Conservation (phyloP, 2,113 vertebrate genomes). For the Jacana jacana region DNA sequence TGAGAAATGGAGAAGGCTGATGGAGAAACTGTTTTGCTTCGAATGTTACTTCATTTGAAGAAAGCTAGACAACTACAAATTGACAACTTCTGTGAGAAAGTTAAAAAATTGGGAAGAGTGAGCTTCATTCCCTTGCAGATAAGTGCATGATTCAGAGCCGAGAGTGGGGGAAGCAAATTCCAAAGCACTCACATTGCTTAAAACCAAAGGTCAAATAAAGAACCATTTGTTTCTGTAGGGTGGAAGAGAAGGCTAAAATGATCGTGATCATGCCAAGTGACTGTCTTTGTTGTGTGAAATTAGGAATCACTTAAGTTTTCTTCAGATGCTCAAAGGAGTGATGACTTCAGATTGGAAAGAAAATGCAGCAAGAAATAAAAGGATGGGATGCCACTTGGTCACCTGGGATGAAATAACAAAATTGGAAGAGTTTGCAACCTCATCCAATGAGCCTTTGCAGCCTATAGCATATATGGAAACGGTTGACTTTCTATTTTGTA, state of each 20-base stretch:
- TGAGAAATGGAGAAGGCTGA: background rate
- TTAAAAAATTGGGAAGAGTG: background rate
- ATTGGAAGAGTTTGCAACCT: background rate
- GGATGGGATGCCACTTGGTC: background rate
- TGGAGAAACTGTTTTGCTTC: background rate
- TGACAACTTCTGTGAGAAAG: background rate
- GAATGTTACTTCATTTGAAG: background rate
- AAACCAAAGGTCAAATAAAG: background rate
- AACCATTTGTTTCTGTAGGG: background rate
- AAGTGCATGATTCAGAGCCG: background rate
- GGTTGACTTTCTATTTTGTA: background rate
- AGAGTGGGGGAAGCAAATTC: background rate
- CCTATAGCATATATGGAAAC: background rate
- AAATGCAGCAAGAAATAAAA: background rate
- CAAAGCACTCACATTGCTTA: background rate
- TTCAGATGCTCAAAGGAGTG: background rate
- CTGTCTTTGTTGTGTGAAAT: background rate
- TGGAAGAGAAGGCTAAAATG: background rate
- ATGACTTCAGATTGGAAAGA: background rate
- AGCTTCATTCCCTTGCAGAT: background rate
- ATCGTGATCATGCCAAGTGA: accelerated
- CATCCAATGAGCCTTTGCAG: background rate
- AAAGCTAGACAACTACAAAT: background rate
- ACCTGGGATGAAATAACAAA: background rate
- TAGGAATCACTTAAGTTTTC: background rate